A percentile compares a stretch with the other conserved stretches of the same genome.
phyloP scores from a whole-genome alignment of 2,113 vertebrate genomes.

The Alethe castanea region DNA sequence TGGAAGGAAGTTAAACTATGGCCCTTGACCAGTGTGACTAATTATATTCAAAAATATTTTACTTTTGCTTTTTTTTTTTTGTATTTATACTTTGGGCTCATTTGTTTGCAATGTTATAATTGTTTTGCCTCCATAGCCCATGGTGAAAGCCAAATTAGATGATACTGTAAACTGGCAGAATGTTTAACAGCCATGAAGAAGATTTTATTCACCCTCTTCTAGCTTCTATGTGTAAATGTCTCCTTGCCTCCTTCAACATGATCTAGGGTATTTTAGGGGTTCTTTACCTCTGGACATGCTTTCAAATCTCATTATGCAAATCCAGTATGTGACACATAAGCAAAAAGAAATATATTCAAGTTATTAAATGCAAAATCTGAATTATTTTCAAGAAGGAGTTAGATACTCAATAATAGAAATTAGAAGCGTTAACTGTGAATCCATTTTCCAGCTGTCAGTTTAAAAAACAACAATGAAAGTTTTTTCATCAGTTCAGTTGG shows the following conservation, averaged over 20 bases:
- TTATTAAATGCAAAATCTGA: constrained; percentile 15
- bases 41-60: background rate
- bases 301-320: constrained; percentile 61
- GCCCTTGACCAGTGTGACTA: background rate
- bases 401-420: background rate
- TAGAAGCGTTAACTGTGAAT: background rate
- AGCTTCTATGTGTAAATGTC: constrained; percentile 8
- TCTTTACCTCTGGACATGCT: constrained; percentile 17
- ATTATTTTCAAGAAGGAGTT: background rate
- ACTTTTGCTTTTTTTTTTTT: background rate
- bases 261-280: background rate
- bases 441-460: constrained; percentile 9
- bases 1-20: background rate
- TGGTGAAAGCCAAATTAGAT: constrained; percentile 40
- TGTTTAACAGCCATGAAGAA: constrained; percentile 37
- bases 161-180: constrained; percentile 16
- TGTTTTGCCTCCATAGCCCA: background rate
- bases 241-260: background rate
- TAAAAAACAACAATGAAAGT: background rate
- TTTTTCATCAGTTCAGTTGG: background rate
- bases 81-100: background rate
- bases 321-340: background rate
- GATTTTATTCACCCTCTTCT: background rate
- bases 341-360: background rate
- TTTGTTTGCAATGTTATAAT: constrained; percentile 28